A percentile compares a stretch with the other conserved stretches of the same genome.
phyloP scores from a whole-genome alignment of 2,797 vertebrate genomes.

The Heteromormyrus szaboi region DNA sequence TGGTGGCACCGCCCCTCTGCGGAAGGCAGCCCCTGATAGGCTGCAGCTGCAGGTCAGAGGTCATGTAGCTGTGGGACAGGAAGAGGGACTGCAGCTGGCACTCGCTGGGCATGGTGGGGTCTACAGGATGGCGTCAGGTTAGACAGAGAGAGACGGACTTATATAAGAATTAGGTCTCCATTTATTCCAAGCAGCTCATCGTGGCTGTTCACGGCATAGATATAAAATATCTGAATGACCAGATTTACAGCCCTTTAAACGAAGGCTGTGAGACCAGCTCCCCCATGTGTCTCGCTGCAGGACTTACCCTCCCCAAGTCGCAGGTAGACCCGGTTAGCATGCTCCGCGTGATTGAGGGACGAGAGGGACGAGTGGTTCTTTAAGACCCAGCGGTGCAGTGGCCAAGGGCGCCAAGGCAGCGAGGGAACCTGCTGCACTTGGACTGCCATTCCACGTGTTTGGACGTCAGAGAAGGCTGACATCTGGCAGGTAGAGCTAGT shows the following conservation, averaged over 20 bases:
- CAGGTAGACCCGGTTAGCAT: constrained; percentile 55
- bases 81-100: constrained; percentile 60
- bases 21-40: constrained; percentile 52
- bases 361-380: constrained; percentile 54
- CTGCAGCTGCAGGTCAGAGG: constrained; percentile 60
- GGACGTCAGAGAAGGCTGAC: constrained; percentile 51
- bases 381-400: constrained; percentile 59
- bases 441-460: constrained; percentile 33
- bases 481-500: constrained; percentile 37
- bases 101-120: constrained; percentile 47
- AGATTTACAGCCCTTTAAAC: not conserved
- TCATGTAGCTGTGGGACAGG: constrained; percentile 59
- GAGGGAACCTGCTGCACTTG: constrained; percentile 33
- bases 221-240: not conserved
- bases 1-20: not conserved
- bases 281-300: not conserved
- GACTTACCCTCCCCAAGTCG: constrained; percentile 61
- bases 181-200: not conserved
- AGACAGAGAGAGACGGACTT: not conserved
- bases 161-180: not conserved
- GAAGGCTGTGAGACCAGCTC: not conserved
- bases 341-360: constrained; percentile 57
- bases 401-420: constrained; percentile 49
- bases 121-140: constrained; percentile 24
- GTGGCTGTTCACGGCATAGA: not conserved